Evolutionary conservation across 2,113 vertebrate species (phyloP).

Genomic region (Platysteira castanea): DNA sequence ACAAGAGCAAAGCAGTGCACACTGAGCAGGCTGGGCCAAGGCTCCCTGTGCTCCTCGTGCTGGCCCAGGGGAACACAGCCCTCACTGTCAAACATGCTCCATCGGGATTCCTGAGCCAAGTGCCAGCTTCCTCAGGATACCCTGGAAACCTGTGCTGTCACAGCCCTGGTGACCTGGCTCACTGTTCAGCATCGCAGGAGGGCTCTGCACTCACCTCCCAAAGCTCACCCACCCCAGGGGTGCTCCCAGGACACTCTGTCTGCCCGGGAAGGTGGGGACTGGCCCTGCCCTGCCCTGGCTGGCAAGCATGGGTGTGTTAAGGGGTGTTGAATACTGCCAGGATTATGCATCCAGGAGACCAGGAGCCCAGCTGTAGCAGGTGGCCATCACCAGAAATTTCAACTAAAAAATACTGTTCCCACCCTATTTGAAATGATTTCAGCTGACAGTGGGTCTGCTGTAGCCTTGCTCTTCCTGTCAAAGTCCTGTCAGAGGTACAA

Average conservation of each 20-base stretch:
- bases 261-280: background rate
- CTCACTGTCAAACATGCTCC: background rate
- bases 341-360: background rate
- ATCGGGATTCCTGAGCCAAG: background rate
- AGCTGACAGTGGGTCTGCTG: background rate
- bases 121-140: background rate
- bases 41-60: background rate
- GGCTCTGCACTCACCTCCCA: background rate
- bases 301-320: background rate
- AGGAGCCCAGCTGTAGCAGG: background rate
- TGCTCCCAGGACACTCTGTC: background rate
- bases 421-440: background rate
- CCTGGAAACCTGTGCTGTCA: background rate
- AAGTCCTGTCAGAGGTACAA: background rate
- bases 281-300: background rate
- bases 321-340: background rate
- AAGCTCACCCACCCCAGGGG: background rate
- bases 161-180: background rate
- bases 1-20: background rate
- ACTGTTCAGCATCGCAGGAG: background rate
- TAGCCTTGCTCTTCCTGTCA: background rate
- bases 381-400: background rate
- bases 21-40: background rate
- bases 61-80: background rate
- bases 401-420: background rate